Base-by-base conservation (phyloP, 2,797 vertebrate genomes). In the Platyrinchus mystaceus region DNA sequence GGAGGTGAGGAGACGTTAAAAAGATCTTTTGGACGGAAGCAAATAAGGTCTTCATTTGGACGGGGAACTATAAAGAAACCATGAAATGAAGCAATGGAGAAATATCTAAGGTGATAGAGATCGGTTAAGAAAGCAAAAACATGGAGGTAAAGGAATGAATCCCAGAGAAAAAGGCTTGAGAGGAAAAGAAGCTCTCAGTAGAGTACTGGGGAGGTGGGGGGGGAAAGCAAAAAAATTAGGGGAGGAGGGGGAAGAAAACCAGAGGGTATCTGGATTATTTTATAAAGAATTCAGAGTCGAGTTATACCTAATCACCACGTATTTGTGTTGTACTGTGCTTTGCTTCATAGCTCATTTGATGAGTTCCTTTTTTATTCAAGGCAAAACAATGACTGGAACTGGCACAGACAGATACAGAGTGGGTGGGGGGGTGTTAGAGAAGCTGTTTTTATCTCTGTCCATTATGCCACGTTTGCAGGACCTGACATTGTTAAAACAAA, bases 1-100 rank as follows among this genome's bases (percentile, higher is more conserved):
- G 9, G 1, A 6, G 4, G 2, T 17, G 5, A 0, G 2, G 2
- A 1, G 2, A 23, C 4, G 2, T 20, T 46, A 71, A 46, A 52
- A 36, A 44, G 6, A 24, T 62, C 6, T 46, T 69, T 46, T 49
- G 20, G 49, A 71, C 18, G 9, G 27, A 37, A 81, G 47, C 21
- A 44, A 34, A 28, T 8, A 27, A 36, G 3, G 4, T 14, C 20
- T 59, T 58, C 3, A 28, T 73, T 52, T 56, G 30, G 41, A 68
- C 18, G 13, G 7, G 22, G 50, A 78, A 50, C 28, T 49, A 24
- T 73, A 58, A 80, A n/a, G 20, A 60, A 70, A 47, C 18, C 20
- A 22, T 34, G 8, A 67, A 74, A 67, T 24, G 5, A 82, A 44
- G 14, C 10, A 60, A 44, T 18, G 9, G 16, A 74, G 13, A 63